Evolutionary conservation across 2,797 vertebrate genomes (phyloP), one percentile per base, ranked within the genome.

Genomic region (Chaetodon trifasciatus): DNA sequence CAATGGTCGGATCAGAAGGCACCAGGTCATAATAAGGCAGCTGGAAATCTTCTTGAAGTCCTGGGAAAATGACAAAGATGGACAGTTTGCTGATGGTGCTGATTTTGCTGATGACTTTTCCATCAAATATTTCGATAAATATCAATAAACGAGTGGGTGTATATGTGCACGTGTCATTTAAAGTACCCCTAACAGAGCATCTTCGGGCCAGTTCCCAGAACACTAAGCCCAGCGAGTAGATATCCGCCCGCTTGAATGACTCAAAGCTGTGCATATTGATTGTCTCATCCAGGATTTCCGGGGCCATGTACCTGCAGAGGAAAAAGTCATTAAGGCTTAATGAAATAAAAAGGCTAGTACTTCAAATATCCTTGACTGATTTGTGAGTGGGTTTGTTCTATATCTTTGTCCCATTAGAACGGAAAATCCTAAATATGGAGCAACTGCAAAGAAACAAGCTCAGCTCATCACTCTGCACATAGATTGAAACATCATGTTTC

Each of bases 11-110:
- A 90, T 99, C 98, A 68, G 97, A 98, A 97, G 98, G 97, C 95
- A 99, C 98, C 85, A 97, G 95, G 56, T 99, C 97, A 3, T 98
- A 97, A 91, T 97, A 99, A 97, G 98, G 98, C 96, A 99, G 71
- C 93, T 99, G 98, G 87, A 98, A 99, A 57, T 99, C 98, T 89
- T 99, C 98, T 8, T 97, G 95, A 86, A 97, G 90, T 78, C 97
- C 98, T 99, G 79, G 17, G 16, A 72, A 60, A 85, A 61, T 21
- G 1, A 69, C 21, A 82, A 52, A 63, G 6, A 69, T 5, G 5
- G 4, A 35, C 19, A 46, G 67, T 76, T 57, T 35, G n/a, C 68
- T 74, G 4, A 67, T 5, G 19, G 1, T 40, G 49, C 62, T 72
- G n/a, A 21, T 44, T 55, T 67, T 58, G 16, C 58, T n/a, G 13